Base-by-base conservation (phyloP, 1,140 invertebrate species). In the Varroa destructor region DNA sequence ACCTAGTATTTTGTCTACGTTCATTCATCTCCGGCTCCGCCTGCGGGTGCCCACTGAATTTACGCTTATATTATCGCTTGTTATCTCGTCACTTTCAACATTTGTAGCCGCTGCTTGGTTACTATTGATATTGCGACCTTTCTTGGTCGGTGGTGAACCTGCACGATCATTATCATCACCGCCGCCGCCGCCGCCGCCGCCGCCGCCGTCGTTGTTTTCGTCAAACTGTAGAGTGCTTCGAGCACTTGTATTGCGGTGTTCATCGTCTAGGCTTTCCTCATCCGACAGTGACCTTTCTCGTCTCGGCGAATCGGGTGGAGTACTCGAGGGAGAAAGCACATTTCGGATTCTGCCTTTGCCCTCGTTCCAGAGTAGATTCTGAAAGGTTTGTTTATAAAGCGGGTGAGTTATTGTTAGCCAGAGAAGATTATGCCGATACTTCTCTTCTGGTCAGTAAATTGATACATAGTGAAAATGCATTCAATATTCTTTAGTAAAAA, bases 281-380 rank as follows among this genome's bases (percentile, higher is more conserved):
- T 71, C 57, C 10, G 81, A 78, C 71, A 78, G 46, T 51, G 46
- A 51, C 8, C 8, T 51, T 8, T 51, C 46, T 8, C 46, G 46
- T 51, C 46, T 51, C 8, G 82, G 1, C 12, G 61, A 67, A 37
- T 67, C 61, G 2, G 61, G 61, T 67, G 89, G 89, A 75, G 88
- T 90, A 64, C 86, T 85, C 1, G 89, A 88, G 58, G 91, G 91
- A 75, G 89, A 92, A 14, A 94, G 83, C 6, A 90, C 91, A 80
- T 91, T 89, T 80, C 91, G 86, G 56, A 96, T 83, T 73, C 88
- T 85, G 4, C 87, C 89, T 81, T 91, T 92, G 36, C 88, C 86
- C 80, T 93, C 89, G 77, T 91, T 89, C 89, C 91, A 93, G 77
- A 94, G 90, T 76, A 85, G 87, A 58, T 88, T 88, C 82, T 83